Percentiles rank a stretch among this genome's conserved stretches.
Conservation (phyloP, 2,888 invertebrate species). For the Phyllotreta striolata region DNA sequence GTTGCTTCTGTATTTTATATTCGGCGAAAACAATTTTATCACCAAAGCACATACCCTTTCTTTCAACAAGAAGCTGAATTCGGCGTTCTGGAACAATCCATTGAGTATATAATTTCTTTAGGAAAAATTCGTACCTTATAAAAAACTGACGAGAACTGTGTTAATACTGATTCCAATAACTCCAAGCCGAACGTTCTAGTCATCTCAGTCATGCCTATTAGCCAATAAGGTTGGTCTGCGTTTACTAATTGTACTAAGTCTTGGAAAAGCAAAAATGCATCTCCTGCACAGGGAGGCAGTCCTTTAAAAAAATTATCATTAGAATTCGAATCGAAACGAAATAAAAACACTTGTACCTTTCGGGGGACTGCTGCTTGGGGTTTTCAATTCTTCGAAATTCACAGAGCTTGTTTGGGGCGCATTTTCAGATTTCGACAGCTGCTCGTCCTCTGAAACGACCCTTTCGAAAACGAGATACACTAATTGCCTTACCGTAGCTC, state of each 20-base stretch:
- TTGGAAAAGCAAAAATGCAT: conserved; percentile 96
- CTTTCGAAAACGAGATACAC: conserved; percentile 92
- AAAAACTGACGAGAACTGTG: conserved; percentile 84
- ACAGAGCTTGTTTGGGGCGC: conserved; percentile 62
- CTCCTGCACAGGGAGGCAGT: conserved; percentile 86
- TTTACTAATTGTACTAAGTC: conserved; percentile 97
- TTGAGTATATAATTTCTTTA: not conserved
- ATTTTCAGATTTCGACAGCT: conserved; percentile 51
- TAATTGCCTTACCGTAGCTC: conserved; percentile 95
- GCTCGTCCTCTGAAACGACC: conserved; percentile 77
- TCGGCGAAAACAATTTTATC: conserved; percentile 98
- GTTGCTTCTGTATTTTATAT: conserved; percentile 86
- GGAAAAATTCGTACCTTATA: conserved; percentile 70
- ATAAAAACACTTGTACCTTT: conserved; percentile 63
- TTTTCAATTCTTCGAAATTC: conserved; percentile 81
- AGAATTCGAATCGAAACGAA: conserved; percentile 11
- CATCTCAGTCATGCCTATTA: conserved; percentile 96
- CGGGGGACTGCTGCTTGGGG: conserved; percentile 78
- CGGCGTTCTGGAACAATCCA: conserved; percentile 76
- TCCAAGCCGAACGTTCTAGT: conserved; percentile 97
- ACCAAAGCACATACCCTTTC: conserved; percentile 97
- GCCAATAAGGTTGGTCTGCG: conserved; percentile 95
- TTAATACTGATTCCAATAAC: conserved; percentile 90
- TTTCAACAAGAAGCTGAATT: conserved; percentile 93
- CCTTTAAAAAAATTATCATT: conserved; percentile 54